Base-by-base conservation (phyloP, 2,888 invertebrate genomes). In the Polydesmus complanatus region DNA sequence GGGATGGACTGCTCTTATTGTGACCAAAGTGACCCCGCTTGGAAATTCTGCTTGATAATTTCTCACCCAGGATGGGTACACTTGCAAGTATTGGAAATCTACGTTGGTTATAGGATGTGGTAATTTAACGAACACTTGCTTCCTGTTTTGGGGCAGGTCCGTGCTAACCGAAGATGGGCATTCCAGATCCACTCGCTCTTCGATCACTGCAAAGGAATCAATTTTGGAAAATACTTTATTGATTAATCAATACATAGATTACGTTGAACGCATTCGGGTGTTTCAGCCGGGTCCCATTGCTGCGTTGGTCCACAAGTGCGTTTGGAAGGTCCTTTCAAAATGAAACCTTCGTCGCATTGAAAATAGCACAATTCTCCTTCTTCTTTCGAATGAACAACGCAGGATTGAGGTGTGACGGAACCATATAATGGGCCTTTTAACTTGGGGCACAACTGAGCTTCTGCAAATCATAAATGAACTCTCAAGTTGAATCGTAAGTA, bases 281-380 rank as follows among this genome's bases (percentile, higher is more conserved):
- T 25, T 27, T 23, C 51, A 53, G 27, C 8, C 8, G 52, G 61
- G 18, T 53, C 77, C 75, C 79, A 78, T 50, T 74, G 75, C 51
- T 78, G 78, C 2, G 73, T 70, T 19, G 71, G 69, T 59, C 75
- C 76, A 66, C 83, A 83, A 63, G 72, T 74, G 58, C 78, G 73
- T 26, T 75, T 70, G 22, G 77, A 71, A 14, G 78, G 73, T 27
- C 82, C 83, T 54, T 75, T 71, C 23, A 82, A 69, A 66, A 74
- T 76, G 67, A 75, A 82, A 5, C 81, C 82, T 65, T 73, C 70
- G 59, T 75, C 73, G 67, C 80, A 80, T 70, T 75, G 74, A 63
- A 78, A 67, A 64, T 74, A 72, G 68, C 80, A 80, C 3, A 49
- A 14, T 19, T 62, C 50, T 22, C 61, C 61, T 54, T 22, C 21